Conservation (phyloP, 2,113 vertebrate genomes). For the Equus quagga region DNA sequence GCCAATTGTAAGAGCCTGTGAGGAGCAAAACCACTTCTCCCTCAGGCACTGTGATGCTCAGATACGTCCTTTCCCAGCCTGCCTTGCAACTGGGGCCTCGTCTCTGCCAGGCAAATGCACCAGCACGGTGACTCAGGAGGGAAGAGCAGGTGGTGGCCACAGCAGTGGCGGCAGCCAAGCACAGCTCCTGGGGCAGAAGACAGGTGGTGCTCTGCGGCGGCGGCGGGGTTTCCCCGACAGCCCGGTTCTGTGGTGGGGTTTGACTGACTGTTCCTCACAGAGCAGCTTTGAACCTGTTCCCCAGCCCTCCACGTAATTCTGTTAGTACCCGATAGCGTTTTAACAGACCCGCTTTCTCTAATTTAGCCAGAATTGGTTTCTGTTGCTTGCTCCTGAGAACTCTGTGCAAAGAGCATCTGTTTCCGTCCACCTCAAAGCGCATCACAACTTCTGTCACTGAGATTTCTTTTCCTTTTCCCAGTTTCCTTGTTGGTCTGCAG, state of each 20-base stretch:
- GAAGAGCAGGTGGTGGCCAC: background rate
- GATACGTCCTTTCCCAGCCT: background rate
- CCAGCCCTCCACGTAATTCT: background rate
- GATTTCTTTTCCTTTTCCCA: background rate
- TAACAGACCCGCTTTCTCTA: background rate
- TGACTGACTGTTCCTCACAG: background rate
- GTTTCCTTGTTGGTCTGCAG: background rate
- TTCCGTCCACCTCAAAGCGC: background rate
- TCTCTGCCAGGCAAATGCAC: background rate
- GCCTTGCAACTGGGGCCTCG: background rate
- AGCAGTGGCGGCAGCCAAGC: background rate
- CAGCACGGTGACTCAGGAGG: background rate
- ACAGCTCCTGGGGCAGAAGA: background rate
- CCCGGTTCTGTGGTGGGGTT: background rate
- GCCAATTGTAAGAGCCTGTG: background rate
- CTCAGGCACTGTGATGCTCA: background rate
- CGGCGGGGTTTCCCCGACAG: rapidly evolving
- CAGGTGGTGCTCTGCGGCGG: background rate
- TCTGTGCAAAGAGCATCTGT: background rate
- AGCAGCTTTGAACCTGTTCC: background rate
- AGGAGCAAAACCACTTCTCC: background rate
- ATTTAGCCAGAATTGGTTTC: background rate
- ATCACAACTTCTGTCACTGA: too few species aligned
- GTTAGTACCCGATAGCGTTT: background rate
- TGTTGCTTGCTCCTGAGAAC: background rate